These are phyloP conservation scores for Tychaedon coryphoeus DNA, from an alignment of 2,113 vertebrate species.

Conservation along the genomic window DNA sequence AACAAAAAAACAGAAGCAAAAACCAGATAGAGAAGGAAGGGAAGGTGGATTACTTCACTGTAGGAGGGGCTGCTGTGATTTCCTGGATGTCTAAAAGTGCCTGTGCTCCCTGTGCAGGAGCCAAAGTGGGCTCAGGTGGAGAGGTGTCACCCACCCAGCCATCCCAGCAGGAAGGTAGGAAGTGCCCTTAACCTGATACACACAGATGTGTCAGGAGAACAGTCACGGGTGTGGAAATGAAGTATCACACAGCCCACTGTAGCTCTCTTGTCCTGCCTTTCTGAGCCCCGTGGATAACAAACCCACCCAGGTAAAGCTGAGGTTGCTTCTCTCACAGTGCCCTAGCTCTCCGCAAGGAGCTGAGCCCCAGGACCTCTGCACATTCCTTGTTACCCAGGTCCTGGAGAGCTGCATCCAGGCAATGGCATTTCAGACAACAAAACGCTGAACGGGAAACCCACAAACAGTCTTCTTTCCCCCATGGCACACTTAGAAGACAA, in stretches of 20 bases:
- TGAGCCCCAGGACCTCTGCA: neutral
- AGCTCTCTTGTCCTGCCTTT: neutral
- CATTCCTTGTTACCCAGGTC: accelerated
- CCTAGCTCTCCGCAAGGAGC: accelerated
- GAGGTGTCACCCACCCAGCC: neutral
- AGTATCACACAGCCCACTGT: neutral
- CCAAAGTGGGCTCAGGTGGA: neutral
- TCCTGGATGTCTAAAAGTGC: neutral
- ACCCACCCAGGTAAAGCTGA: accelerated
- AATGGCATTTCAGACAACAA: neutral
- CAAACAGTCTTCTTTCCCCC: neutral
- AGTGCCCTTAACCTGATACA: neutral
- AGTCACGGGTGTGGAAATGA: neutral
- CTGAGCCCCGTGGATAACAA: neutral
- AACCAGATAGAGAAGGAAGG: neutral
- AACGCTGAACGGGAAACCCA: neutral
- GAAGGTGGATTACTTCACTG: neutral
- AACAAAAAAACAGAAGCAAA: neutral
- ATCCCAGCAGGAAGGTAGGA: neutral
- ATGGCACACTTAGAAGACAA: neutral
- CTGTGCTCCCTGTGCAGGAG: neutral
- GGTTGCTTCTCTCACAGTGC: neutral
- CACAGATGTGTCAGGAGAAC: neutral
- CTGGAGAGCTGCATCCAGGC: neutral
- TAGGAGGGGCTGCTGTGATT: neutral